phyloP scores from a whole-genome alignment of 2,888 invertebrate genomes.

The Harpalus rubripes region DNA sequence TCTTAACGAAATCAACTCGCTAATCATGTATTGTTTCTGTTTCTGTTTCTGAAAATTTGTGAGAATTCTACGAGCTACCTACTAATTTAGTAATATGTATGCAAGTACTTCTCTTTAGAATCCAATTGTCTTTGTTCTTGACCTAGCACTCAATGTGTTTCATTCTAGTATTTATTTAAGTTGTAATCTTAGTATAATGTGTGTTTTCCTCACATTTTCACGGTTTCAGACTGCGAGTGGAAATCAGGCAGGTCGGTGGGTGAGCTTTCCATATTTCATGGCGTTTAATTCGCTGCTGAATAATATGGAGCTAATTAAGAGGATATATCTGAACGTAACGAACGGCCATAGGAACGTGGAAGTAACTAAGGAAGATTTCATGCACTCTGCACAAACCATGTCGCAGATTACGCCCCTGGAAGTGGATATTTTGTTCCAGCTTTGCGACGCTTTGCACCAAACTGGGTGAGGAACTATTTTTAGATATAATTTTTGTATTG shows the following conservation, averaged over 20 bases:
- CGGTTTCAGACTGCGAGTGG: slow-evolving; percentile 81
- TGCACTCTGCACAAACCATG: slow-evolving; percentile 98
- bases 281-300: slow-evolving; percentile 98
- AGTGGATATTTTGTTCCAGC: slow-evolving; percentile 96
- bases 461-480: slow-evolving; percentile 83
- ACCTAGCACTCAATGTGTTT: not conserved
- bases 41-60: no score
- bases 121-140: not conserved
- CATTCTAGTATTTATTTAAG: not conserved
- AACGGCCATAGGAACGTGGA: slow-evolving; percentile 89
- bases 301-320: slow-evolving; percentile 98
- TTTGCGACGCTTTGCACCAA: slow-evolving; percentile 93
- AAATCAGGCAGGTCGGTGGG: slow-evolving; percentile 86
- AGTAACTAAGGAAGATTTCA: slow-evolving; percentile 97
- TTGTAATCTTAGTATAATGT: not conserved
- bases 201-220: slow-evolving; percentile 12
- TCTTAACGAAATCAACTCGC: not conserved
- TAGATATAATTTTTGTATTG: not conserved
- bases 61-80: not conserved
- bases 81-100: not conserved
- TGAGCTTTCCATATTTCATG: slow-evolving; percentile 99
- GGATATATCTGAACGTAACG: slow-evolving; percentile 94
- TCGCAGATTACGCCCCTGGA: slow-evolving; percentile 98
- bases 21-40: no score
- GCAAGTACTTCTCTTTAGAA: not conserved